A percentile compares a stretch with the other conserved stretches of the same genome.
Evolutionary conservation across 2,113 vertebrate genomes (phyloP).

Genomic region (Gulo gulo): DNA sequence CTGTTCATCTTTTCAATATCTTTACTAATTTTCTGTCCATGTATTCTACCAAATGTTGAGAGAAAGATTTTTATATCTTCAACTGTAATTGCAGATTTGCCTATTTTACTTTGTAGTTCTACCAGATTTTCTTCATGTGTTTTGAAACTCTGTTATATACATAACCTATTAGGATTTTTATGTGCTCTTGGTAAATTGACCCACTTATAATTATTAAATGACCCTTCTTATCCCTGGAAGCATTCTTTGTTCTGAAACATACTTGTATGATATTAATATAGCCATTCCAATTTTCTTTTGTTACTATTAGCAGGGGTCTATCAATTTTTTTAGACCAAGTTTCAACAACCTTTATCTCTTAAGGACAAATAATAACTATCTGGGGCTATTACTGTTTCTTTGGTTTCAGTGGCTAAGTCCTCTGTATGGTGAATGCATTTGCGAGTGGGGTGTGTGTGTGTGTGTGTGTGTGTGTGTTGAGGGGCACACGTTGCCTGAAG

Average conservation of each 20-base stretch:
- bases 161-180: not conserved
- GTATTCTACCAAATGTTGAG: not conserved
- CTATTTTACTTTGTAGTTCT: not conserved
- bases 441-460: not conserved
- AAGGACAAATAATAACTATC: not conserved
- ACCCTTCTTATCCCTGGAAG: not conserved
- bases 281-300: not conserved
- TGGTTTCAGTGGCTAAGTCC: not conserved
- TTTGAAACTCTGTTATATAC: not conserved
- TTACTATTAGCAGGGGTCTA: not conserved
- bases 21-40: not conserved
- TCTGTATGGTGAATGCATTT: not conserved
- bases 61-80: not conserved
- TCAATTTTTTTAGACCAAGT: not conserved
- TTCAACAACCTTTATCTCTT: not conserved
- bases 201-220: not conserved
- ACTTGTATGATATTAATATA: not conserved
- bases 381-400: not conserved
- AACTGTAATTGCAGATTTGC: not conserved
- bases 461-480: not conserved
- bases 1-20: not conserved
- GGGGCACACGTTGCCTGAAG: not conserved
- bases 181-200: not conserved
- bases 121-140: not conserved
- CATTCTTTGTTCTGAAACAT: not conserved